Evolutionary conservation across 1,140 invertebrate species (phyloP), one percentile per base, ranked within the genome.

Genomic region (Drosophila bipectinata): DNA sequence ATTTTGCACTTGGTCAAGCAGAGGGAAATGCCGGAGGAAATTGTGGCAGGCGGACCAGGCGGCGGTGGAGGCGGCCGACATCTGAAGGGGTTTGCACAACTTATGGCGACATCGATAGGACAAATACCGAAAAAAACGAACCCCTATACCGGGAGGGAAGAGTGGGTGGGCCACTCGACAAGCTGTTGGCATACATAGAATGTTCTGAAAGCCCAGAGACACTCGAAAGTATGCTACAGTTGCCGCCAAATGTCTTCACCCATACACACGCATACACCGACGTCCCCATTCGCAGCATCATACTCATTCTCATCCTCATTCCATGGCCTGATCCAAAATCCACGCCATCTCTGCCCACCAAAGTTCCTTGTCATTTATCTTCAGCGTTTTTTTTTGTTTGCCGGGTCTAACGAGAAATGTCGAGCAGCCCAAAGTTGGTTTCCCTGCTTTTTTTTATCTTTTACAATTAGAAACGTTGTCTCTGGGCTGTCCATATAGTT

Each of bases 221-320:
- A 82, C 82, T 87, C 80, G 74, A 87, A 87, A 79, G 83, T 87
- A 87, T 87, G 82, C 82, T 87, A 87, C 82, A 87, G 78, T 87
- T 81, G 66, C 79, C 72, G 64, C 53, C 61, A 72, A 77, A 87
- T 74, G 77, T 80, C 64, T 59, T 47, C 59, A 56, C 30, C 57
- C 57, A 53, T 44, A 71, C 47, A 49, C n/a, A 52, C 28, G 14
- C 39, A 4, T 9, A 4, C 37, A 18, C 6, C 5, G 6, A 7
- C 41, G 15, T 44, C 41, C 41, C n/a, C 41, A 45, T 9, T 47
- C 26, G 28, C 52, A 51, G 26, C 18, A 67, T 59, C 76, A 62
- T 48, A 26, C 56, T 52, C 58, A 62, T 48, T 30, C 56, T 52
- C 58, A 62, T 28, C 37, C 51, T 37, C 28, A 44, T 53, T 44